Evolutionary conservation across 2,797 vertebrate genomes (phyloP).

Genomic region (Sebastes aleutianus): DNA sequence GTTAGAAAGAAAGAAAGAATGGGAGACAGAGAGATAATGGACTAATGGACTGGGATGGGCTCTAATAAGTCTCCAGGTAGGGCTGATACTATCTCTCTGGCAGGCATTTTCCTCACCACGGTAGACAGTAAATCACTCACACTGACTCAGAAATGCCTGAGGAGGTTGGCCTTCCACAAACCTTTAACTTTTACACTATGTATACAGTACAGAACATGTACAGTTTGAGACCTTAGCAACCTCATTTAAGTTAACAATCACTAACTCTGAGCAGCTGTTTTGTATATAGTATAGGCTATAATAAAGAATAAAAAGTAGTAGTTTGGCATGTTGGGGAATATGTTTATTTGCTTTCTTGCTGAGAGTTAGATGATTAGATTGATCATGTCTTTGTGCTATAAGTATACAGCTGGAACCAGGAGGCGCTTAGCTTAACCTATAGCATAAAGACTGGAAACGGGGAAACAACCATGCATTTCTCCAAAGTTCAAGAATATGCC

Average conservation of each 20-base stretch:
- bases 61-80: conserved; percentile 51
- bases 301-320: background rate
- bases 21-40: conserved; percentile 32
- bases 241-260: background rate
- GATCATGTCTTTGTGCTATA: background rate
- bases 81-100: conserved; percentile 52
- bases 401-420: too few relatives aligned
- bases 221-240: background rate
- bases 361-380: background rate
- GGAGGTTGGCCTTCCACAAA: background rate
- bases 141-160: conserved; percentile 19
- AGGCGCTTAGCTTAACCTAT: too few relatives aligned
- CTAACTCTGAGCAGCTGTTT: background rate
- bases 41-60: conserved; percentile 53
- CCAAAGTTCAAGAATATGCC: background rate
- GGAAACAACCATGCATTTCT: background rate
- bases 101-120: conserved; percentile 39
- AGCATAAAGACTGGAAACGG: background rate
- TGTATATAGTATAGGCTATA: background rate
- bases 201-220: background rate
- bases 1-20: background rate
- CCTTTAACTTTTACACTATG: background rate
- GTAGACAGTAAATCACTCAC: conserved; percentile 45
- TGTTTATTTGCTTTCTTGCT: background rate
- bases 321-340: background rate